Percentiles rank a stretch among this genome's conserved stretches.
phyloP scores from a whole-genome alignment of 2,113 vertebrate species.

The Motacilla alba region DNA sequence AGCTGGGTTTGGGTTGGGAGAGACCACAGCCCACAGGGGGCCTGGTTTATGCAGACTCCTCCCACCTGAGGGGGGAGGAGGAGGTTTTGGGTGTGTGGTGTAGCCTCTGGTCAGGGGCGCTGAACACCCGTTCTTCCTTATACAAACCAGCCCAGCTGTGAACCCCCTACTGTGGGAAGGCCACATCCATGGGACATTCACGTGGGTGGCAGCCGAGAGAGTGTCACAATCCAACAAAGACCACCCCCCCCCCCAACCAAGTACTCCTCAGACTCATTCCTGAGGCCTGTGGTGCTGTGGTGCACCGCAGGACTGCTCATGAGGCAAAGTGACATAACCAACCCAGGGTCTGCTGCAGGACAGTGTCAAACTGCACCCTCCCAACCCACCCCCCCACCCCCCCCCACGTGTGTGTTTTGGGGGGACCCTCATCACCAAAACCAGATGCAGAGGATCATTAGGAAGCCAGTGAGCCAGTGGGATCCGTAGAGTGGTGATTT shows the following conservation, averaged over 20 bases:
- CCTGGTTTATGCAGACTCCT: not conserved
- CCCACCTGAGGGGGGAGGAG: not conserved
- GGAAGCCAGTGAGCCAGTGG: too few relatives aligned
- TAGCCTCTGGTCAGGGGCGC: not conserved
- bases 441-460: not conserved
- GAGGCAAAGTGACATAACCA: not conserved
- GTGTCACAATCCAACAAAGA: not conserved
- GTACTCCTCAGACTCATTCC: too few relatives aligned
- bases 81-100: not conserved
- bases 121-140: not conserved
- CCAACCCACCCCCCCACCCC: too few relatives aligned
- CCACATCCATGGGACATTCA: too few relatives aligned
- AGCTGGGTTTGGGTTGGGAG: not conserved
- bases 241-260: too few relatives aligned
- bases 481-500: not conserved
- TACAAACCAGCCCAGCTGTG: not conserved
- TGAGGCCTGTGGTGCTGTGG: too few relatives aligned
- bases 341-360: not conserved
- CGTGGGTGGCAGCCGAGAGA: not conserved
- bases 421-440: not conserved
- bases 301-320: not conserved
- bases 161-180: not conserved
- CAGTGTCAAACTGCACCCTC: too few relatives aligned
- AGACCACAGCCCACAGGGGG: not conserved
- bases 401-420: not conserved